Base-by-base conservation (phyloP, 2,797 vertebrate species). In the Karalla daura region DNA sequence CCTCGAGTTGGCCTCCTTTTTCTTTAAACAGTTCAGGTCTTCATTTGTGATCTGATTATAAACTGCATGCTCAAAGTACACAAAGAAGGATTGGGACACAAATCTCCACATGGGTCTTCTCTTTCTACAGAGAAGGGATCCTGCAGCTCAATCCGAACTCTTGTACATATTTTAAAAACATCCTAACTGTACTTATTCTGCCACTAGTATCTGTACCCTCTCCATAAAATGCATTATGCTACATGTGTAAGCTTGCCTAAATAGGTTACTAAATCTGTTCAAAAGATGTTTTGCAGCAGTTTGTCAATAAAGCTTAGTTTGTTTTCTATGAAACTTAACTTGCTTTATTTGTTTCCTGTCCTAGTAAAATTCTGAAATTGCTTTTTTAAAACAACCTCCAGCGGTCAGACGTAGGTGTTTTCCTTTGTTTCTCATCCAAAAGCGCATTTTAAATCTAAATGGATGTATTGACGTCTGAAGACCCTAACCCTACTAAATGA, bases 281-380 rank as follows among this genome's bases (percentile, higher is more conserved):
- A 95, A 95, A 94, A 92, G 91, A 96, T 96, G 96, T 96, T 98
- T 96, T 98, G 95, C 96, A 96, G 93, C 95, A 95, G 93, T 97
- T 94, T 98, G 96, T 98, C 96, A 98, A 98, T 98, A 98, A 98
- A 98, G 96, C 96, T 95, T 96, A 97, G 96, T 96, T 95, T 96
- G 96, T 98, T 98, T 98, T 97, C 94, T 96, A 98, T 97, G 96
- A 92, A 96, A 96, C 92, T 92, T 96, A 98, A 96, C 96, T 95
- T 96, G 95, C 89, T 88, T 97, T 94, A 96, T 96, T 98, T 96
- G 93, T 96, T 94, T 93, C 93, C 92, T 94, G 93, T 94, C 89
- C 84, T 93, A 89, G 87, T 91, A 88, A 94, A 96, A 95, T 90
- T 85, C 88, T 95, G 94, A 95, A 95, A 94, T 94, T 94, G 85